Conservation (phyloP, 2,113 vertebrate genomes). For the Odocoileus hemionus region DNA sequence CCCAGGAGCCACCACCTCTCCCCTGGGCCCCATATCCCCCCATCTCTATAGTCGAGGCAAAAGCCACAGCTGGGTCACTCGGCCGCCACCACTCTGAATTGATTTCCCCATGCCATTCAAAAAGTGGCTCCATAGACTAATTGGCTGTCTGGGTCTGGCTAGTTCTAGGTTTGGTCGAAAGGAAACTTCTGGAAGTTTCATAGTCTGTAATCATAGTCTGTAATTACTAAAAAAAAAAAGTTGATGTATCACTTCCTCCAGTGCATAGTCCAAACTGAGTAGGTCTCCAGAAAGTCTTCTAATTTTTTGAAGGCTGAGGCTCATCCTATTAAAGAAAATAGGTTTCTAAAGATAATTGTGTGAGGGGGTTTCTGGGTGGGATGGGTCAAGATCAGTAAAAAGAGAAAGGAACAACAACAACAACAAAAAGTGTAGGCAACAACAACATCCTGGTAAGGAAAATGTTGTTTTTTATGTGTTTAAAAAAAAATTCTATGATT, state of each 20-base stretch:
- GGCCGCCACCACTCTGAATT: fast-evolving
- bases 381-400: background rate
- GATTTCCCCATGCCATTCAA: background rate
- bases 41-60: background rate
- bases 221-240: background rate
- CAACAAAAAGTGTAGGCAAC: background rate
- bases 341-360: background rate
- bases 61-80: background rate
- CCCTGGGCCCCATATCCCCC: fast-evolving
- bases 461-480: background rate
- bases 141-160: background rate
- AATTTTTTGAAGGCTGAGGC: background rate
- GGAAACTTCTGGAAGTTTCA: background rate
- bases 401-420: background rate
- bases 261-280: background rate
- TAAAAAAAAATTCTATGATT: background rate
- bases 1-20: no score
- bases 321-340: background rate
- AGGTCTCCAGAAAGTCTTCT: background rate
- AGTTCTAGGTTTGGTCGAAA: background rate
- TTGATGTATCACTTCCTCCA: background rate
- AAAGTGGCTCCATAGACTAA: background rate
- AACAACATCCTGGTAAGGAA: background rate
- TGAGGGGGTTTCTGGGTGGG: background rate
- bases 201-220: background rate